Evolutionary conservation across 2,797 vertebrate genomes (phyloP), one percentile per base, ranked within the genome.

Genomic region (Melanotaenia maccullochi): DNA sequence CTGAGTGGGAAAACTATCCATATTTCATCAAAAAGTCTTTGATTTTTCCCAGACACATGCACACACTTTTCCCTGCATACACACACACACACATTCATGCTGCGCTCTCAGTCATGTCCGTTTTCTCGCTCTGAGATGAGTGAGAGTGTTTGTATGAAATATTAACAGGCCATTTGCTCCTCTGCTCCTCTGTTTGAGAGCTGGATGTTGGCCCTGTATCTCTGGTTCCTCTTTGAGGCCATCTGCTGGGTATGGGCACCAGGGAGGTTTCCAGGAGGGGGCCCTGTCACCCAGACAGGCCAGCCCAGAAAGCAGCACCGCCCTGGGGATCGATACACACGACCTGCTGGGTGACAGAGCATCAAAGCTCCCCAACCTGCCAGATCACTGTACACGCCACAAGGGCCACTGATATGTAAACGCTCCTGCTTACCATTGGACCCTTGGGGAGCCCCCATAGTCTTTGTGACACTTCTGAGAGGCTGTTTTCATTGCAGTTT

Each of bases 211-310:
- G 94, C 94, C 87, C 87, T 44, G 86, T 78, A 85, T 93, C 91
- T 94, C 91, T 85, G 85, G 89, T 89, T 82, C 90, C 92, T 94
- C 93, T 95, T 95, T 95, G 94, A 94, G 94, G 92, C 94, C 94
- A 95, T 95, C 94, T 95, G 94, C 92, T 94, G 94, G 91, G 92
- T 90, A 89, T 73, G 82, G 91, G 91, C 92, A 92, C 89, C 85
- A 78, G 91, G 93, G 93, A 94, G 91, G 82, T 83, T 90, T 92
- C 84, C 81, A 82, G 90, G 86, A 84, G 85, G 89, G 88, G 88
- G 83, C 82, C 84, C 87, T 89, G 89, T 91, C 90, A 91, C 91
- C 89, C 84, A 76, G 82, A 80, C 89, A 85, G 89, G 65, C 84
- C 79, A 79, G 84, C 90, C 89, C 91, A 91, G 87, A 92, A 92